These are phyloP conservation scores for Cynocephalus volans DNA, from an alignment of 2,113 vertebrate species.

Conservation along the genomic window DNA sequence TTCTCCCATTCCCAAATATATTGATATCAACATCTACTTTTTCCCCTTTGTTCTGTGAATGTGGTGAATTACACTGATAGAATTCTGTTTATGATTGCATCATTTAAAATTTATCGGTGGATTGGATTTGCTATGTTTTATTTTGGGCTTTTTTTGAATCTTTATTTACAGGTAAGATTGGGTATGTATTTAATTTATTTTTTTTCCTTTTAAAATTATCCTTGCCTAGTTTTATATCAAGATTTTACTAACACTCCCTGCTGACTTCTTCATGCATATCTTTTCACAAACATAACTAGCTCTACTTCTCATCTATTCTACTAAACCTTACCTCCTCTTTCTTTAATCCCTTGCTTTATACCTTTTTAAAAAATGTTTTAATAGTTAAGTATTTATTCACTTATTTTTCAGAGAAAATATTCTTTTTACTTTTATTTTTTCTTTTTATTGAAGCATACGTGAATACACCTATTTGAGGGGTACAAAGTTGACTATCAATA, in stretches of 20 bases:
- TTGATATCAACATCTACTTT: not conserved
- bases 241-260: not conserved
- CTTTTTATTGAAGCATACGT: too few species aligned
- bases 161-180: not conserved
- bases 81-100: not conserved
- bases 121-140: not conserved
- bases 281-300: not conserved
- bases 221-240: not conserved
- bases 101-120: not conserved
- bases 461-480: too few species aligned
- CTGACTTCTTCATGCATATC: not conserved
- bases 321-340: not conserved
- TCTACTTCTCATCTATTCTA: not conserved
- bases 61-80: not conserved
- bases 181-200: not conserved
- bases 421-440: too few species aligned
- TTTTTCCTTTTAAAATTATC: not conserved
- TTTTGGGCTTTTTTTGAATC: not conserved
- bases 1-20: not conserved
- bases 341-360: not conserved
- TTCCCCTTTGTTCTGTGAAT: not conserved
- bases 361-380: not conserved
- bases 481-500: too few species aligned
- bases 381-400: too few species aligned
- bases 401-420: too few species aligned